These are phyloP conservation scores for Erebia palarica DNA, from an alignment of 2,888 invertebrate genomes.

Conservation along the genomic window DNA sequence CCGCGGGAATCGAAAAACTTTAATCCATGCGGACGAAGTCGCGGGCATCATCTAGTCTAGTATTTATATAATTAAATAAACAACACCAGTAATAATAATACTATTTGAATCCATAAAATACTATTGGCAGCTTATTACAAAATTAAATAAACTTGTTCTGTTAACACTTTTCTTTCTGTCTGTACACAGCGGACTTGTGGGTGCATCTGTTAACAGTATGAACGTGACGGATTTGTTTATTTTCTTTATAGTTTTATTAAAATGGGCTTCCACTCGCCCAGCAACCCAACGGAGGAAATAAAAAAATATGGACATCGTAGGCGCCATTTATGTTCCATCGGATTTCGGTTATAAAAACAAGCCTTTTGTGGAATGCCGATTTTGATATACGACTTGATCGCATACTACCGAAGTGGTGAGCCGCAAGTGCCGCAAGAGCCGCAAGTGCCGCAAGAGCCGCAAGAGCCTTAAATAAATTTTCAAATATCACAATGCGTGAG, in stretches of 20 bases:
- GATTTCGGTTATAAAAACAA: slow-evolving; percentile 32
- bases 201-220: slow-evolving; percentile 55
- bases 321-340: slow-evolving; percentile 39
- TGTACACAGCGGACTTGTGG: slow-evolving; percentile 47
- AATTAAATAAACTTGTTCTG: slow-evolving; percentile 9
- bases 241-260: slow-evolving; percentile 48
- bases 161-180: slow-evolving; percentile 27
- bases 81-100: no score
- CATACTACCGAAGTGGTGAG: neutral
- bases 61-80: no score
- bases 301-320: slow-evolving; percentile 45
- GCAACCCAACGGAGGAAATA: slow-evolving; percentile 40
- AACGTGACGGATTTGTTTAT: slow-evolving; percentile 54
- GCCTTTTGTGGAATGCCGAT: slow-evolving; percentile 24
- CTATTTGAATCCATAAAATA: no score
- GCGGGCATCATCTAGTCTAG: no score
- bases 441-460: neutral
- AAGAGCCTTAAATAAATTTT: neutral
- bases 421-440: neutral
- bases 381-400: slow-evolving; percentile 9
- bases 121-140: neutral
- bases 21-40: no score
- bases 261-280: slow-evolving; percentile 43
- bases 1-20: no score
- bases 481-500: no score